Evolutionary conservation across 2,113 vertebrate species (phyloP).

Genomic region (Oncorhynchus gorbuscha): DNA sequence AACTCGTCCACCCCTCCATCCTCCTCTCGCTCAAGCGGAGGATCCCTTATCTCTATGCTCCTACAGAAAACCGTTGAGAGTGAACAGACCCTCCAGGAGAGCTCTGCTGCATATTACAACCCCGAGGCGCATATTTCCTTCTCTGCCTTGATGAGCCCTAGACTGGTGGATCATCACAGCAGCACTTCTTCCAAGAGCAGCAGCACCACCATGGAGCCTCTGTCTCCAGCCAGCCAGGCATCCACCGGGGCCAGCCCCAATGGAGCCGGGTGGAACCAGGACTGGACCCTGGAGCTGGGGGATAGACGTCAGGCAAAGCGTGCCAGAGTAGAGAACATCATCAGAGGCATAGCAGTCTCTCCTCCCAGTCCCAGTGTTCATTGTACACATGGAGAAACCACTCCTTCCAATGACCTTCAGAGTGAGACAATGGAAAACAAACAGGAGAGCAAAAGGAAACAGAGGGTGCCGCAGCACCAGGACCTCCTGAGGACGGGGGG

Average conservation of each 20-base stretch:
- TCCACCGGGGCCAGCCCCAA: slow-evolving; percentile 24
- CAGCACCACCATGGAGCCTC: not conserved
- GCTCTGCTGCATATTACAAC: slow-evolving; percentile 46
- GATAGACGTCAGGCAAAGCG: slow-evolving; percentile 81
- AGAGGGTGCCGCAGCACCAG: slow-evolving; percentile 65
- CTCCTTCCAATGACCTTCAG: not conserved
- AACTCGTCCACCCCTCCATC: slow-evolving; percentile 16
- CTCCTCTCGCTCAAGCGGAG: slow-evolving; percentile 12
- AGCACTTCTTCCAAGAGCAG: slow-evolving; percentile 43
- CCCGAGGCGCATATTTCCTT: slow-evolving; percentile 32
- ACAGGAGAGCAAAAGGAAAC: slow-evolving; percentile 70
- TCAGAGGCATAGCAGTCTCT: slow-evolving; percentile 81
- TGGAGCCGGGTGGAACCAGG: not conserved
- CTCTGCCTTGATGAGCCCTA: slow-evolving; percentile 39
- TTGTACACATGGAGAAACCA: not conserved
- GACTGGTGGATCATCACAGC: slow-evolving; percentile 43
- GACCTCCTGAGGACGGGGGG: slow-evolving; percentile 15
- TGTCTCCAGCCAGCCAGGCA: slow-evolving; percentile 28
- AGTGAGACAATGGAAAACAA: slow-evolving; percentile 18
- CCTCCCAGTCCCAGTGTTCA: slow-evolving; percentile 29
- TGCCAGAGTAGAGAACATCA: slow-evolving; percentile 89
- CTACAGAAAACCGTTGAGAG: slow-evolving; percentile 3
- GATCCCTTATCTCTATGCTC: slow-evolving; percentile 50
- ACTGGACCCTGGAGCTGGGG: slow-evolving; percentile 53
- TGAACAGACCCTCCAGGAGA: slow-evolving; percentile 55